Evolutionary conservation across 30 jellyfish, hydroid and myxozoan species (phyloP).

Genomic region (Chrysaora quinquecirrha): DNA sequence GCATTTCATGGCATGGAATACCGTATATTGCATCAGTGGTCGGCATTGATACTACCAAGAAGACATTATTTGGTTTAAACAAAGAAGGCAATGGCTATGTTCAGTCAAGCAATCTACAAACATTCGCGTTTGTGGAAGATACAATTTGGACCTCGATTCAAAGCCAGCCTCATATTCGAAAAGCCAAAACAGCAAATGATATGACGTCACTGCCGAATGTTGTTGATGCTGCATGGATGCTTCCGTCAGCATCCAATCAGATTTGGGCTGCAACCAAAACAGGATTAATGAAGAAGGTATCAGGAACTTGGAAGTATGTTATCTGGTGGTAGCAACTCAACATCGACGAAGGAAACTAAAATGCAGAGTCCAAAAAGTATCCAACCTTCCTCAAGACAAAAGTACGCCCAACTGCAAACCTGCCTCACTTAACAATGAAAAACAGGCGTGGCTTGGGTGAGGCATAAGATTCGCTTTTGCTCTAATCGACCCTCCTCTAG

Average conservation of each 20-base stretch:
- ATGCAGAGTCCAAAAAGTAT: too few relatives aligned
- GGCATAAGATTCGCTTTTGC: too few relatives aligned
- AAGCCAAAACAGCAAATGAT: constrained; percentile 5
- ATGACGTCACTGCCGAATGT: background rate
- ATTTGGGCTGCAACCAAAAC: background rate
- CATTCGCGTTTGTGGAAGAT: background rate
- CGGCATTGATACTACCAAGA: constrained; percentile 5
- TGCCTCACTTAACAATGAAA: too few relatives aligned
- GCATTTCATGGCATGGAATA: background rate
- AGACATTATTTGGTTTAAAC: background rate
- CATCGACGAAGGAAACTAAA: too few relatives aligned
- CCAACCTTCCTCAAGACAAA: too few relatives aligned
- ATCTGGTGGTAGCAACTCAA: background rate
- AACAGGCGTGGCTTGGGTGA: too few relatives aligned
- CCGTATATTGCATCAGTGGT: background rate
- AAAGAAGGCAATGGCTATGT: constrained; percentile 1
- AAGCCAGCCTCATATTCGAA: background rate
- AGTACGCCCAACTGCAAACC: too few relatives aligned
- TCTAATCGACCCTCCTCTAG: too few relatives aligned
- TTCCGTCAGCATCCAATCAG: background rate
- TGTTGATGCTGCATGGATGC: background rate
- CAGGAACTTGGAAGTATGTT: background rate
- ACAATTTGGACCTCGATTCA: constrained; percentile 2
- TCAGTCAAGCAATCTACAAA: background rate
- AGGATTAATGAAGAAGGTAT: background rate